Evolutionary conservation across 2,888 invertebrate species (phyloP).

Genomic region (Archaeoteleia sp.): DNA sequence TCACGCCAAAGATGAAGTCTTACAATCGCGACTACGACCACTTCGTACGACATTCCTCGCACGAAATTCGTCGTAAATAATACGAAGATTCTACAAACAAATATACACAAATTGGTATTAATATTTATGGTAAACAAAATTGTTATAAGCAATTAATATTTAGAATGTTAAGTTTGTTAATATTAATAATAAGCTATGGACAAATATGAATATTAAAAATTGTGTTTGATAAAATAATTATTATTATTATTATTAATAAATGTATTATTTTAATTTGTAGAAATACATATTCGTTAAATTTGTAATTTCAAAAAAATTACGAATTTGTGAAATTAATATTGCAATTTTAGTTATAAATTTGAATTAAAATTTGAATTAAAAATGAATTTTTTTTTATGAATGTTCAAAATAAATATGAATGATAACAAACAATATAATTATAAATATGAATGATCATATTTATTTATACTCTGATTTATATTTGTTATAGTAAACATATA

Average conservation of each 20-base stretch:
- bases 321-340: neutral
- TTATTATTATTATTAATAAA: neutral
- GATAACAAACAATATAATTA: no score
- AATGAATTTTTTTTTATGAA: neutral
- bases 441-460: no score
- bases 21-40: conserved; percentile 26
- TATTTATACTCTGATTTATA: no score
- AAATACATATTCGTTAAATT: no score
- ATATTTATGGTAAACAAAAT: neutral
- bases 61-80: conserved; percentile 15
- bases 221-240: no score
- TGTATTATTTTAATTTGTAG: no score
- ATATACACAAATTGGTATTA: neutral
- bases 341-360: neutral
- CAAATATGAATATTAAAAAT: no score
- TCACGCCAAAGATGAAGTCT: conserved; percentile 27
- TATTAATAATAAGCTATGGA: no score
- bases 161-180: no score
- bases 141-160: no score
- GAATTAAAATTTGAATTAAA: neutral
- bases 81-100: neutral
- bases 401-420: neutral
- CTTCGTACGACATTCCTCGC: conserved; percentile 23
- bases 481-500: no score
- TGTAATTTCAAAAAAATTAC: no score